phyloP scores from a whole-genome alignment of 1,140 invertebrate species.

The Drosophila santomea region DNA sequence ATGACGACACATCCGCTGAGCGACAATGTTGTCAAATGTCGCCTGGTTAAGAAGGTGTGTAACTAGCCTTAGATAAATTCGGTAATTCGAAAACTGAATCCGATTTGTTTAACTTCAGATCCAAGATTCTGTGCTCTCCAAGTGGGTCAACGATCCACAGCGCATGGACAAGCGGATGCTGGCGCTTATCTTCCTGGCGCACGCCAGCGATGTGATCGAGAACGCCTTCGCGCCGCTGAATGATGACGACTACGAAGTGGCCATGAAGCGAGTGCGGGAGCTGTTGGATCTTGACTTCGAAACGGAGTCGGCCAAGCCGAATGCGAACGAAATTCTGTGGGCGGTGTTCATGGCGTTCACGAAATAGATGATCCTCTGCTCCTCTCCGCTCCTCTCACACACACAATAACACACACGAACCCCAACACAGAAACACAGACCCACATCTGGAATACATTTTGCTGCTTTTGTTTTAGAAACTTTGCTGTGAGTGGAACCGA shows the following conservation, averaged over 20 bases:
- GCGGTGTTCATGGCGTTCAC: slow-evolving; percentile 99
- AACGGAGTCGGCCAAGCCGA: slow-evolving; percentile 94
- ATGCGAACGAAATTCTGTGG: slow-evolving; percentile 97
- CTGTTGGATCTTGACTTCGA: slow-evolving; percentile 98
- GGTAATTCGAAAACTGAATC: background rate
- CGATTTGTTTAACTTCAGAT: slow-evolving; percentile 88
- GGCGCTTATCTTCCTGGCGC: slow-evolving; percentile 96
- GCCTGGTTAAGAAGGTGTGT: slow-evolving; percentile 97
- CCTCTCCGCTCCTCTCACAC: slow-evolving; percentile 34
- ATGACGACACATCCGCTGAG: slow-evolving; percentile 99
- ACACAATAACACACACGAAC: background rate
- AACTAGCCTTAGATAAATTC: too few relatives aligned
- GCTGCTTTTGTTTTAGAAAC: slow-evolving; percentile 56
- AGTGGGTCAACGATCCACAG: slow-evolving; percentile 99
- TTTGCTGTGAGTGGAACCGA: slow-evolving; percentile 45
- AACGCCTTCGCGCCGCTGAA: slow-evolving; percentile 99
- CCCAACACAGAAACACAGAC: slow-evolving; percentile 25
- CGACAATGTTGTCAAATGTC: slow-evolving; percentile 97
- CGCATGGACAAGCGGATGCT: slow-evolving; percentile 98
- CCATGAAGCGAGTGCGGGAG: slow-evolving; percentile 97
- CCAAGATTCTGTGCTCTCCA: slow-evolving; percentile 97
- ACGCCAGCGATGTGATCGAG: slow-evolving; percentile 99
- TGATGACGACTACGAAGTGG: slow-evolving; percentile 99
- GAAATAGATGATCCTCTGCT: slow-evolving; percentile 89
- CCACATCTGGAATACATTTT: slow-evolving; percentile 44